Evolutionary conservation across 2,888 invertebrate species (phyloP), one percentile per base, ranked within the genome.

Genomic region (Chalcis sispes): DNA sequence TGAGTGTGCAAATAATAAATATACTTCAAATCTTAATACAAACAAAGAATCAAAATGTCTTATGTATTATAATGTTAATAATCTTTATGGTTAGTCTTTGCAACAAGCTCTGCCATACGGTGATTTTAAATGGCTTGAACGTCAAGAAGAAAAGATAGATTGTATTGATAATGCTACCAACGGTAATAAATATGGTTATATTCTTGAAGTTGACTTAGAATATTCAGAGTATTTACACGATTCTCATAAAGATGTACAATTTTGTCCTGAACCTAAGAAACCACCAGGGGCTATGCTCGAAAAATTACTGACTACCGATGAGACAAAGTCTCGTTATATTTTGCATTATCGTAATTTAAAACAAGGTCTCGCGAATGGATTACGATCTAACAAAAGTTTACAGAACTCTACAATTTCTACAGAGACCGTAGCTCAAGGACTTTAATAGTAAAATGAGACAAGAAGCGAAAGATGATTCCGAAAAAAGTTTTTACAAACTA

Each of bases 401-500:
- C 81, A 65, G 84, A 71, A 79, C 83, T 18, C 69, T 88, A 25
- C 65, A 82, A 77, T 88, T 88, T 78, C 71, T 78, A 1, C 87
- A 88, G 75, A 69, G 76, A 0, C 36, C 77, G 0, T 89, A 86
- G 85, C 42, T 79, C 15, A 67, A 72, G n/a, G 84, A 85, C 71
- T 58, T 79, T 0, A 88, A 88, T 72, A 86, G 86, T 1, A 75
- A 83, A n/a, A 79, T 85, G 50, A 62, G 86, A 10, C 82, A 80
- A 79, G 46, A 79, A 15, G 85, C 86, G 5, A 83, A 74, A 61
- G 85, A 82, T 67, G 81, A 83, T 18, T 88, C 87, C 79, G 84
- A 84, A 67, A 88, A 85, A 78, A 83, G 85, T 74, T 84, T 87
- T 72, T 87, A 80, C 75, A 89, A 89, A 81, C 72, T 87, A 25